Base-by-base conservation (phyloP, 1,140 invertebrate species). In the Diachasmimorpha longicaudata region DNA sequence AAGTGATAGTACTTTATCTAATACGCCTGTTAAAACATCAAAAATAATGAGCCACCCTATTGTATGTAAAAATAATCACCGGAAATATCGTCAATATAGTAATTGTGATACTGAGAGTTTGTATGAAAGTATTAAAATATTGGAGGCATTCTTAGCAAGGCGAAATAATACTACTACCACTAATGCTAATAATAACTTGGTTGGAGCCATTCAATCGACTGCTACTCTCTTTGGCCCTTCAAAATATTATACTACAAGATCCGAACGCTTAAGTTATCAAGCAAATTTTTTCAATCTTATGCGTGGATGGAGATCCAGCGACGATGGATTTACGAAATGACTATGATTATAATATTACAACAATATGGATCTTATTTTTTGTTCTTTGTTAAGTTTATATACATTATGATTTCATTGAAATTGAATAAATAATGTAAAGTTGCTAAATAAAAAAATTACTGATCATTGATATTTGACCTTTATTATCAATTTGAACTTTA, bases 141-240 rank as follows among this genome's bases (percentile, higher is more conserved):
- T 89, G 0, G 87, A 89, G 52, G 79, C 77, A 0, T 88, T 85
- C 42, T 42, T 88, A 5, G 83, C 82, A 0, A 80, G 58, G 31
- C 80, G 79, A 8, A 79, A 48, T 31, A 72, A 70, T 13, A 9
- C 1, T 1, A 13, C 77, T 9, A 73, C 31, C 36, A 36, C 4
- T 4, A 36, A 66, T 1, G 13, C 77, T 9, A 73, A 23, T 66
- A 36, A 0, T 4, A 36, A 66, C 19, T 21, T 10, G 13, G 23
- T 37, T 37, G 76, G 76, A 14, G 36, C 48, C 3, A 25, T 39
- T 14, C 80, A 79, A 23, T 55, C 75, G 16, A 78, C 82, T 23
- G 67, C 81, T 4, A 84, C 83, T 77, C 39, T 84, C 6, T 85
- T 86, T 36, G 85, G 79, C 0, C 84, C 84, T 0, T 82, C 83